Base-by-base conservation (phyloP, 2,797 vertebrate species). In the Dendrocincla tyrannina region DNA sequence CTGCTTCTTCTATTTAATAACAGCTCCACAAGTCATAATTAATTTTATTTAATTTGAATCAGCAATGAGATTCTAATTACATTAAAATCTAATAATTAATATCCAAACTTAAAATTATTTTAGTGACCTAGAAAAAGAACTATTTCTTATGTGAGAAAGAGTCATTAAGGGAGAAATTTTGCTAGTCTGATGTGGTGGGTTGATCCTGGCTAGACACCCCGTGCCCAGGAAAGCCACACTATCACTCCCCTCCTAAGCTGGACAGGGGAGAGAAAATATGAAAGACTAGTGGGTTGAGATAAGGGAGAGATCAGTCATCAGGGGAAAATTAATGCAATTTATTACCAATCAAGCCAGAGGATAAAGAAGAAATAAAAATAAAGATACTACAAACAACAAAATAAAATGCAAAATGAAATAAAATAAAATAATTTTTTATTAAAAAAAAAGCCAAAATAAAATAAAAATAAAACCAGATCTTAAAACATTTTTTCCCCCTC, bases 1-100 rank as follows among this genome's bases (percentile, higher is more conserved):
- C n/a, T 81, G 30, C 22, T 87, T 75, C 72, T 75, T 24, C 46
- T 85, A 67, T 77, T 95, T 91, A 85, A 53, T 67, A 93, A 91
- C 35, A 66, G 25, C 7, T 94, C 17, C 56, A 92, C 19, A 78
- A 69, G n/a, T 67, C 41, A 83, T 72, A 91, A 85, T 67, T 62
- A 62, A 44, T 91, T 83, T 67, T 50, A 64, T 58, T 76, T 55
- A 11, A 60, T 93, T 91, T 91, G 14, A 84, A 59, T 55, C 66
- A 28, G 3, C 28, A 85, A 82, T 89, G 19, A 80, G 17, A 41
- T 73, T 85, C 81, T 84, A 84, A 84, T 90, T 41, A 69, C 33
- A 52, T 47, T 63, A 46, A 91, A 93, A 81, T 2, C 11, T 82
- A 67, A 79, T 79, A 76, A 91, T 75, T 62, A 56, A 55, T 32